Evolutionary conservation across 2,797 vertebrate genomes (phyloP).

Genomic region (Alcedo atthis): DNA sequence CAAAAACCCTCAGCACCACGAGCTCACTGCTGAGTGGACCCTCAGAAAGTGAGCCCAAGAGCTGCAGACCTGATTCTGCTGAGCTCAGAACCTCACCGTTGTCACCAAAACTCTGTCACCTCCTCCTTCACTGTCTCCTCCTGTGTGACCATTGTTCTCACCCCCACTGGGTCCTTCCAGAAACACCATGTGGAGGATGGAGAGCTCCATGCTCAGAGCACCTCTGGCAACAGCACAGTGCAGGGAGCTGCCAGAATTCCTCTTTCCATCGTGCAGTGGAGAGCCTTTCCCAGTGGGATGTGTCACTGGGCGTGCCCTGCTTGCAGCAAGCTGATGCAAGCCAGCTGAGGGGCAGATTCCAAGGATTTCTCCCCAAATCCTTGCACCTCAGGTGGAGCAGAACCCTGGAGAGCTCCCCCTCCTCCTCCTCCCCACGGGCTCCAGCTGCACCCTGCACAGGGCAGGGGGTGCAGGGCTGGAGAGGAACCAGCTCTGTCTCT

Average conservation of each 20-base stretch:
- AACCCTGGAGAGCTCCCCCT: constrained; percentile 71
- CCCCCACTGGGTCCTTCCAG: neutral
- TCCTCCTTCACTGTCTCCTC: neutral
- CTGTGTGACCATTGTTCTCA: neutral
- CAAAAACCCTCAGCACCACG: neutral
- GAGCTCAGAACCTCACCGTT: neutral
- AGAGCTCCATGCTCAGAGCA: neutral
- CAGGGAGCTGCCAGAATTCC: neutral
- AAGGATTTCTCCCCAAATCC: neutral
- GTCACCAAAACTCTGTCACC: neutral
- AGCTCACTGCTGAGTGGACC: neutral
- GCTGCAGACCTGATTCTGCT: neutral
- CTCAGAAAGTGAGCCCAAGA: neutral
- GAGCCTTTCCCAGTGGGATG: neutral
- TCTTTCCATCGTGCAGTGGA: neutral
- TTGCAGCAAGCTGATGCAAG: neutral
- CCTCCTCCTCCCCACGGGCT: neutral
- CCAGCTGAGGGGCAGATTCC: neutral
- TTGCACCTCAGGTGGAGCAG: constrained; percentile 37
- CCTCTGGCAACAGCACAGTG: neutral
- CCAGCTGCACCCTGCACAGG: fast-evolving
- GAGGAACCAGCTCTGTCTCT: neutral
- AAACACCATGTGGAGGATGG: neutral
- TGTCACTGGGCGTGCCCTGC: neutral
- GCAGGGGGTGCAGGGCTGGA: neutral